A percentile compares a stretch with the other conserved stretches of the same genome.
phyloP scores from a whole-genome alignment of 2,797 vertebrate species.

The Poecilia gillii region DNA sequence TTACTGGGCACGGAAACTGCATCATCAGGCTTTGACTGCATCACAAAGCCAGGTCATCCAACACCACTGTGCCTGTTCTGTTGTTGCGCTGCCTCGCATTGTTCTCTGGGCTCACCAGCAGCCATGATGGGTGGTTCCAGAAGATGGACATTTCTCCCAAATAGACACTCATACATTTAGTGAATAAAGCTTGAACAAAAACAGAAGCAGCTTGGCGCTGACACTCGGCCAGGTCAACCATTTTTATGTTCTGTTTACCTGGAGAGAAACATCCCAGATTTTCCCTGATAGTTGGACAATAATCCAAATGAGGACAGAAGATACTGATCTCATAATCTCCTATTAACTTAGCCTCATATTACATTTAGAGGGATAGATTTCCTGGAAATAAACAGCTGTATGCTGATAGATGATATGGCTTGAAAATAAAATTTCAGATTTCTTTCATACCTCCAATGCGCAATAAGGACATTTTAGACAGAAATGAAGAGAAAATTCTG shows the following conservation, averaged over 20 bases:
- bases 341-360: conserved; percentile 27
- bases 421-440: neutral
- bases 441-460: too few species aligned
- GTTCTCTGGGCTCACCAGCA: conserved; percentile 54
- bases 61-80: conserved; percentile 60
- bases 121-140: conserved; percentile 14
- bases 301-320: conserved; percentile 21
- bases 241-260: conserved; percentile 60
- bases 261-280: conserved; percentile 21
- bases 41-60: conserved; percentile 74
- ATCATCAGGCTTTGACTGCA: conserved; percentile 67
- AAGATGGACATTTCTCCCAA: conserved; percentile 48
- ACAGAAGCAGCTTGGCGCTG: conserved; percentile 18
- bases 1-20: conserved; percentile 63
- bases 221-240: conserved; percentile 37
- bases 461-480: too few species aligned
- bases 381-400: conserved; percentile 12
- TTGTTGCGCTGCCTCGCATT: conserved; percentile 62
- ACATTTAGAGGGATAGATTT: conserved; percentile 16
- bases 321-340: conserved; percentile 12
- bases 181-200: conserved; percentile 22
- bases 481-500: conserved; percentile 1
- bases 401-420: neutral
- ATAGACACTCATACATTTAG: conserved; percentile 43
- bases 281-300: conserved; percentile 22